Evolutionary conservation across 2,797 vertebrate genomes (phyloP), one percentile per base, ranked within the genome.

Genomic region (Lepus oiostolus): DNA sequence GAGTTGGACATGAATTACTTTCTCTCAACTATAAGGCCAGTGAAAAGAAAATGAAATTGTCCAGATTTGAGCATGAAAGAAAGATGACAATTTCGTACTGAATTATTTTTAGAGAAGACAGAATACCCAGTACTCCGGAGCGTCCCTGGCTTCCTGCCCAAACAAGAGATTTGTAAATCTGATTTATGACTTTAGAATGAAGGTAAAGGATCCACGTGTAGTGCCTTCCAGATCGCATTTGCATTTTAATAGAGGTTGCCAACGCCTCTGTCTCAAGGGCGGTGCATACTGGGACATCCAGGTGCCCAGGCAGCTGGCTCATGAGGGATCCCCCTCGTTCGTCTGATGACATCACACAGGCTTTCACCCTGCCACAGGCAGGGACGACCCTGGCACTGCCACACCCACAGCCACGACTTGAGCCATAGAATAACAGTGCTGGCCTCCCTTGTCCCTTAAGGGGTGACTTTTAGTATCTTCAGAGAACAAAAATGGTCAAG

Each of bases 11-110:
- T 83, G 26, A 94, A 93, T 95, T 91, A 54, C 87, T 95, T 96
- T 95, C 67, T 70, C 22, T 91, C 63, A 75, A 63, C 84, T 94
- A 87, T 97, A 97, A 97, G 97, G 75, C 83, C 90, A 83, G 89
- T 93, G 24, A 82, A 96, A 97, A 97, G 92, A 89, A 86, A 97
- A 95, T 89, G 85, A 94, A 96, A 97, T 95, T 92, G 93, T 75
- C 82, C 95, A 84, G 76, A 72, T 97, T 95, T 96, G 82, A 68
- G 72, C 95, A 86, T 17, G 96, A 91, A 97, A 95, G 96, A 98
- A 92, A 96, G 93, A 95, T 50, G 88, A 94, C 93, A 88, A 96
- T 95, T 96, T 94, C 85, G 65, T 70, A 62, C 13, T 91, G 91
- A 98, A 97, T 95, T 97, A 94, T 50, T 93, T 82, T 96, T 91